Base-by-base conservation (phyloP, 2,888 invertebrate genomes). In the Tenthredo scrophulariae region DNA sequence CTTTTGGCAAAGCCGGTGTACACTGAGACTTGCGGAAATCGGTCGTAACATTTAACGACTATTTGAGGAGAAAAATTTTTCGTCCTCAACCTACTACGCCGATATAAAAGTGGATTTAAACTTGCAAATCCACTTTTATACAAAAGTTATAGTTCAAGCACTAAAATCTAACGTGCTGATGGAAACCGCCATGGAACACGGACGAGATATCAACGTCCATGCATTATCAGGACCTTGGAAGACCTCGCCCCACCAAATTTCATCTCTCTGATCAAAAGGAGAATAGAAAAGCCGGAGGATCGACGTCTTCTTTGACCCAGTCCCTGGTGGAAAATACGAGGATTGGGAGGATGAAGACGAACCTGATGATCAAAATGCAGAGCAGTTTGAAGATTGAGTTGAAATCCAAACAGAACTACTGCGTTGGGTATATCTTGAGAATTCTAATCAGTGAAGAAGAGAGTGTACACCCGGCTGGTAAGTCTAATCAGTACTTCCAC, bases 61-160 rank as follows among this genome's bases (percentile, higher is more conserved):
- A 15, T 70, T 70, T n/a, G 33, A 37, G 26, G 37, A n/a, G 33
- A n/a, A 33, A 18, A 70, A 22, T 22, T 74, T 74, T 74, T 74
- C 4, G 0, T 40, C 65, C 33, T 15, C 72, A 22, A 9, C 46
- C 46, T 5, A 13, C n/a, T 9, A 15, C 10, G 10, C n/a, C 22
- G 40, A n/a, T 13, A 18, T 67, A 67, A n/a, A 74, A 74, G 40
- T 40, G 43, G 72, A 74, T 74, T 74, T 74, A 43, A 74, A 74
- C 40, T 40, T 74, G 18, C 15, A 74, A 74, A 74, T 74, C 72
- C 72, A 74, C 72, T 74, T 74, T 70, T 9, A 70, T 62, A 37
- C 70, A 15, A 37, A 70, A 70, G 7, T 70, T 70, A 29, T 70
- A 70, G 10, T 70, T 54, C n/a, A 7, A 37, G 70, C n/a, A 70